phyloP scores from a whole-genome alignment of 2,113 vertebrate genomes.

The Mesitornis unicolor region DNA sequence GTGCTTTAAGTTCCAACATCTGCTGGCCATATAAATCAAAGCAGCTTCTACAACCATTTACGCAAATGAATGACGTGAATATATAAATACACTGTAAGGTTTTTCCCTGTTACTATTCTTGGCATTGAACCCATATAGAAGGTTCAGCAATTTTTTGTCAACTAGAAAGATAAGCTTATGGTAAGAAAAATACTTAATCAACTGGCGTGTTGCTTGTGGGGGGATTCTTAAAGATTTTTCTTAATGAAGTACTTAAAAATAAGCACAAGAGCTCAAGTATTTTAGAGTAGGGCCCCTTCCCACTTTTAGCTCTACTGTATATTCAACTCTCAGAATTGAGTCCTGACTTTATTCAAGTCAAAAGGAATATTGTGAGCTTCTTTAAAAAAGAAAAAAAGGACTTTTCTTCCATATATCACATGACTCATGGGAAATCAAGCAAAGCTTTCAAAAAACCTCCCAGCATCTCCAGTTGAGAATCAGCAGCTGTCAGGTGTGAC shows the following conservation, averaged over 20 bases:
- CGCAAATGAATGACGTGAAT: conserved; percentile 65
- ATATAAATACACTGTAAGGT: conserved; percentile 61
- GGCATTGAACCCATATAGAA: not conserved
- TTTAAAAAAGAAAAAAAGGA: not conserved
- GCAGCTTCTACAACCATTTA: conserved; percentile 65
- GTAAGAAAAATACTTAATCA: not conserved
- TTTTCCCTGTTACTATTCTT: conserved; percentile 56
- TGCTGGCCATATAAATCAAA: conserved; percentile 78
- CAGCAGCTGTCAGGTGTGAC: not conserved
- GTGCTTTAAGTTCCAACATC: conserved; percentile 76
- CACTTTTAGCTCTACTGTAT: not conserved
- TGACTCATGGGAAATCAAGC: not conserved
- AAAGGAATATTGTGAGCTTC: not conserved
- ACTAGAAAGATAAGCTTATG: not conserved
- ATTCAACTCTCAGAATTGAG: not conserved
- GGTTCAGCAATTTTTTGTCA: not conserved
- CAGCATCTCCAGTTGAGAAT: not conserved
- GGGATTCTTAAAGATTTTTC: not conserved
- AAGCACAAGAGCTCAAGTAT: not conserved
- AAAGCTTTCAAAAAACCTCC: not conserved
- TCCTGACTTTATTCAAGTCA: not conserved
- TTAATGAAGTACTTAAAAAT: not conserved
- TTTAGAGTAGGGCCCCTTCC: not conserved
- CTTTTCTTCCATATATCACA: not conserved
- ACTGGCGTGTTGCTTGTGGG: not conserved